phyloP scores from a whole-genome alignment of 1,140 invertebrate genomes.

The Musca vetustissima region DNA sequence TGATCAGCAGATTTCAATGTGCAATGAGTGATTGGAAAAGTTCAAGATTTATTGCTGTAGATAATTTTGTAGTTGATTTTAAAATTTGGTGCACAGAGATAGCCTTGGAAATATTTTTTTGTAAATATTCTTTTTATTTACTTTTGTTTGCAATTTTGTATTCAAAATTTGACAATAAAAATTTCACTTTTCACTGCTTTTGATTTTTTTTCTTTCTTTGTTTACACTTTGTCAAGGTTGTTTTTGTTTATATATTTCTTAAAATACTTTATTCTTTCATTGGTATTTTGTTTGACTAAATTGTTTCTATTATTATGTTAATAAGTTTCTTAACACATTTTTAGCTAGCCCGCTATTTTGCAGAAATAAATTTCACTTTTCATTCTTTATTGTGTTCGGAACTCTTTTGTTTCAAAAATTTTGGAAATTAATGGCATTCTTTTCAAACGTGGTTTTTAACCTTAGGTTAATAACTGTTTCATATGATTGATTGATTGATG shows the following conservation, averaged over 20 bases:
- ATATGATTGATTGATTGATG: not conserved
- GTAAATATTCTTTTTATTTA: too few species aligned
- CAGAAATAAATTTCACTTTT: slow-evolving; percentile 9
- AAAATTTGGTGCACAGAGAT: too few species aligned
- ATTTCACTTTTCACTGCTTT: too few species aligned
- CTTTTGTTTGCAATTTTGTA: too few species aligned
- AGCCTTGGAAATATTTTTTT: too few species aligned
- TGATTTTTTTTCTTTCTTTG: not conserved
- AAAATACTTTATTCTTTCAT: not conserved
- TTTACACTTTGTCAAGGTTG: slow-evolving; percentile 6
- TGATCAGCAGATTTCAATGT: too few species aligned
- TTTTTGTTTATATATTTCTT: not conserved
- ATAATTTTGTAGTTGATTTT: too few species aligned
- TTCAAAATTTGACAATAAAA: too few species aligned
- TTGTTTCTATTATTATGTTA: slow-evolving; percentile 9
- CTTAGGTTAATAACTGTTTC: slow-evolving; percentile 14
- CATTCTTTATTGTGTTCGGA: not conserved
- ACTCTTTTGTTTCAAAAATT: not conserved
- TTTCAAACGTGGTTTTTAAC: slow-evolving; percentile 10
- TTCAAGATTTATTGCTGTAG: too few species aligned
- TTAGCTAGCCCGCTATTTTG: not conserved
- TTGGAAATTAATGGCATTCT: not conserved
- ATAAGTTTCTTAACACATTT: not conserved
- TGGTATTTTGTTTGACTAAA: not conserved
- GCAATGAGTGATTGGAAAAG: too few species aligned